Evolutionary conservation across 2,113 vertebrate genomes (phyloP).

Genomic region (Rhinogobius similis): DNA sequence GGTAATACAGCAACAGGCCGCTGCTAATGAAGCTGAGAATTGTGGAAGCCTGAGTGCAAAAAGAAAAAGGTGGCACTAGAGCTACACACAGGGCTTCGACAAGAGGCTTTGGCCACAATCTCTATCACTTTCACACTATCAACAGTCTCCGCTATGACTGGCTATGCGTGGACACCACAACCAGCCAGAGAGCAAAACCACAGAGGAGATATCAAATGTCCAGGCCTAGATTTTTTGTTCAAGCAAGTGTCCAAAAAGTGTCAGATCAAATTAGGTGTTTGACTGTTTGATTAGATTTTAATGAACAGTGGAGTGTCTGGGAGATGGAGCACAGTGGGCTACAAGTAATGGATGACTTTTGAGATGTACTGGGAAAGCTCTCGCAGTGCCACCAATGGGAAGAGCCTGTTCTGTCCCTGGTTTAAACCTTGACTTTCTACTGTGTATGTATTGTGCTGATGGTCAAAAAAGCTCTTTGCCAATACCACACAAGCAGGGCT

Average conservation of each 20-base stretch:
- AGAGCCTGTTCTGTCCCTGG: neutral
- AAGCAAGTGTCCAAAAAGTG: slow-evolving; percentile 40
- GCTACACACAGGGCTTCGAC: slow-evolving; percentile 21
- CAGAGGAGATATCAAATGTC: slow-evolving; percentile 38
- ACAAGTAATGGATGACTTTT: slow-evolving; percentile 33
- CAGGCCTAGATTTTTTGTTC: slow-evolving; percentile 26
- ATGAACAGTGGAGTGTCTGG: slow-evolving; percentile 43
- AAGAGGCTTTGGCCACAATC: slow-evolving; percentile 58
- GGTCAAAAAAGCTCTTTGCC: slow-evolving; percentile 42
- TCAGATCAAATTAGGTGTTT: slow-evolving; percentile 37
- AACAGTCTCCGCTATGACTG: slow-evolving; percentile 50
- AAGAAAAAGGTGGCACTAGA: slow-evolving; percentile 43
- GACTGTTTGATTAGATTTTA: slow-evolving; percentile 36
- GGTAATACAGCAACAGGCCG: slow-evolving; percentile 65
- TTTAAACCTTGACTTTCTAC: slow-evolving; percentile 23
- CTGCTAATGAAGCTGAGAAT: slow-evolving; percentile 60
- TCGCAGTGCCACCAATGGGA: neutral
- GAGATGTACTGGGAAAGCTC: slow-evolving; percentile 15
- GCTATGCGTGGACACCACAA: slow-evolving; percentile 52
- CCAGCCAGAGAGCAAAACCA: slow-evolving; percentile 36
- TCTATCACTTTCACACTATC: slow-evolving; percentile 62
- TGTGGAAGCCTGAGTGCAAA: slow-evolving; percentile 58
- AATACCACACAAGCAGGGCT: slow-evolving; percentile 13
- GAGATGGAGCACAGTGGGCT: slow-evolving; percentile 26
- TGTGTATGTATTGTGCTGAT: slow-evolving; percentile 11